These are phyloP conservation scores for Papilio polyxenes DNA, from an alignment of 1,140 invertebrate species.

Conservation along the genomic window DNA sequence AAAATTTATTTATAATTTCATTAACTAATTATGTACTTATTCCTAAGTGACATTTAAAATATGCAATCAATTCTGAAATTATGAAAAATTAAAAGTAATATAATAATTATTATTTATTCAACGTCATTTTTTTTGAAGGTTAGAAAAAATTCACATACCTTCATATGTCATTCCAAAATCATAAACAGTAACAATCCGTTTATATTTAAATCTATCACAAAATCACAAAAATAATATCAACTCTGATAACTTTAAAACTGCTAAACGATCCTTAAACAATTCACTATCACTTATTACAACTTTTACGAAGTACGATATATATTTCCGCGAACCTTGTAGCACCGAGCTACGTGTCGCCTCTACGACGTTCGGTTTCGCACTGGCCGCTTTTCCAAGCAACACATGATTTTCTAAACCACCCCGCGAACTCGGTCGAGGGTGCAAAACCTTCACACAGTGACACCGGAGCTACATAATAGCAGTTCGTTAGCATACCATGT, in stretches of 20 bases:
- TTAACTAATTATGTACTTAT: too few species aligned
- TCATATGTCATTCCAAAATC: conserved; percentile 70
- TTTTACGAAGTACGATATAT: conserved; percentile 26
- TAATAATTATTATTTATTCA: not conserved
- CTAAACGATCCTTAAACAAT: not conserved
- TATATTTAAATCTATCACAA: conserved; percentile 42
- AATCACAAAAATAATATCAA: conserved; percentile 37
- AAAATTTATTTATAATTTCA: too few species aligned
- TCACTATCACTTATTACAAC: conserved; percentile 32
- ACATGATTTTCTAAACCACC: conserved; percentile 76
- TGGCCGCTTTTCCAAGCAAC: conserved; percentile 73
- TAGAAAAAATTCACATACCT: conserved; percentile 57
- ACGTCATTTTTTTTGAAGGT: not conserved
- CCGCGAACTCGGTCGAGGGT: conserved; percentile 74
- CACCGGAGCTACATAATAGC: conserved; percentile 74
- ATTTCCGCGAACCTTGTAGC: not conserved
- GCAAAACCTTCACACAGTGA: conserved; percentile 79
- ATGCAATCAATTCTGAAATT: too few species aligned
- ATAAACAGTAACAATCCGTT: conserved; percentile 62
- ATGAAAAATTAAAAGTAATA: too few species aligned
- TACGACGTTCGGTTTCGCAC: conserved; percentile 58
- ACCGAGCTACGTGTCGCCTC: conserved; percentile 53
- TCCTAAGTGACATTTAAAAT: too few species aligned
- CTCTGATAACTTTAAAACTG: not conserved
- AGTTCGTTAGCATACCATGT: conserved; percentile 74